Conservation (phyloP, 1,140 invertebrate genomes). For the Metaphire vulgaris region DNA sequence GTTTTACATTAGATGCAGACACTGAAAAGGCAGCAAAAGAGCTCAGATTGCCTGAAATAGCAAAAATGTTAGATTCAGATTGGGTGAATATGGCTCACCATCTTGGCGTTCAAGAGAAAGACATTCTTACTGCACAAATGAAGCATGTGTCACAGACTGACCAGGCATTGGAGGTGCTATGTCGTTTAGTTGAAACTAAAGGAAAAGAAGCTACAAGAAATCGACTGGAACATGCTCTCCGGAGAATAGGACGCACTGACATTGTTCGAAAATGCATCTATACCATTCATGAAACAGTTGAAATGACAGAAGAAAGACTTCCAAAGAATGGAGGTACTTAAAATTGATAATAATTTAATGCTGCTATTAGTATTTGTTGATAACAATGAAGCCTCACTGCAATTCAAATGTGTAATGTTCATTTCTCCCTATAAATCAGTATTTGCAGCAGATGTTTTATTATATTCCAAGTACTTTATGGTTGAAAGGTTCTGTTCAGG, state of each 20-base stretch:
- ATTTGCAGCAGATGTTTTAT: no score
- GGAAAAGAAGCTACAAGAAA: slow-evolving; percentile 74
- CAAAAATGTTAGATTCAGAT: slow-evolving; percentile 79
- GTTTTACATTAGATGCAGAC: slow-evolving; percentile 1
- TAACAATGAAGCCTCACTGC: no score
- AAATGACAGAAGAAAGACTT: slow-evolving; percentile 40
- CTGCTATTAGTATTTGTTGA: no score
- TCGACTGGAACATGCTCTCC: slow-evolving; percentile 76
- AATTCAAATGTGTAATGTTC: no score
- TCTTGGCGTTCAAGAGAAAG: slow-evolving; percentile 72
- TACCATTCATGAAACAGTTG: slow-evolving; percentile 70
- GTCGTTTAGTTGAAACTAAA: slow-evolving; percentile 69
- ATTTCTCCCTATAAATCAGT: no score
- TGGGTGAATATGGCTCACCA: slow-evolving; percentile 75
- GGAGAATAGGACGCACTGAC: slow-evolving; percentile 81
- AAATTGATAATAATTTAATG: no score
- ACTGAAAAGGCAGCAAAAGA: slow-evolving; percentile 58
- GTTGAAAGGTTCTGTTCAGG: no score
- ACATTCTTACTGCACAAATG: slow-evolving; percentile 62
- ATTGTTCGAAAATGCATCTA: slow-evolving; percentile 85
- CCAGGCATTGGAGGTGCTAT: slow-evolving; percentile 78
- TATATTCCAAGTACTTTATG: no score
- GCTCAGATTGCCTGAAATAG: slow-evolving; percentile 80
- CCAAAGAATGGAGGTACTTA: no score
- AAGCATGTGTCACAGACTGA: not conserved